These are phyloP conservation scores for Pluvialis apricaria DNA, from an alignment of 2,113 vertebrate species.

Conservation along the genomic window DNA sequence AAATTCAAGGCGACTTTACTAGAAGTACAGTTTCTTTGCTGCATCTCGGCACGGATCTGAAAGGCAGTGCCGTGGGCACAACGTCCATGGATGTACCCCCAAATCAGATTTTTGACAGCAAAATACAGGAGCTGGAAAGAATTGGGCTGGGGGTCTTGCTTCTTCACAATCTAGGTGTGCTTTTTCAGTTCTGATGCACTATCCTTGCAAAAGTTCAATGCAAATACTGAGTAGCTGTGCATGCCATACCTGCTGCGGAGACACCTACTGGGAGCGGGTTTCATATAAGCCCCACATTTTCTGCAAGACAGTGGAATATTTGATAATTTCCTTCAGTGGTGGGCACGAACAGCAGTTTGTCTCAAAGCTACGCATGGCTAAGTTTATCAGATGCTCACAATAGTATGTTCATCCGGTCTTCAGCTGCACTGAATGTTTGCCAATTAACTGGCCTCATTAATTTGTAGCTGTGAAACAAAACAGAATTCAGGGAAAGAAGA, in stretches of 20 bases:
- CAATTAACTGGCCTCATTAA: slow-evolving; percentile 48
- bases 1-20: background rate
- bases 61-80: accelerated
- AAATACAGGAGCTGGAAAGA: background rate
- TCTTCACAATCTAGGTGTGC: background rate
- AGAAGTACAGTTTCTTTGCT: background rate
- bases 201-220: background rate
- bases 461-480: slow-evolving; percentile 47
- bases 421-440: slow-evolving; percentile 11
- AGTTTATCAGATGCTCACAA: slow-evolving; percentile 20
- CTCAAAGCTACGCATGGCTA: background rate
- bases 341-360: background rate
- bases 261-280: accelerated
- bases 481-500: background rate
- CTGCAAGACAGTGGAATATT: background rate
- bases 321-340: background rate
- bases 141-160: background rate
- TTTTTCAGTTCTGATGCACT: background rate
- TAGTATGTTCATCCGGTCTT: background rate
- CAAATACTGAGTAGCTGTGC: background rate
- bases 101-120: background rate
- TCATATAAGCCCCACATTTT: background rate
- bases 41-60: accelerated
- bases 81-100: background rate
- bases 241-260: background rate